Conservation (phyloP, 2,113 vertebrate genomes). For the Mesocricetus auratus region DNA sequence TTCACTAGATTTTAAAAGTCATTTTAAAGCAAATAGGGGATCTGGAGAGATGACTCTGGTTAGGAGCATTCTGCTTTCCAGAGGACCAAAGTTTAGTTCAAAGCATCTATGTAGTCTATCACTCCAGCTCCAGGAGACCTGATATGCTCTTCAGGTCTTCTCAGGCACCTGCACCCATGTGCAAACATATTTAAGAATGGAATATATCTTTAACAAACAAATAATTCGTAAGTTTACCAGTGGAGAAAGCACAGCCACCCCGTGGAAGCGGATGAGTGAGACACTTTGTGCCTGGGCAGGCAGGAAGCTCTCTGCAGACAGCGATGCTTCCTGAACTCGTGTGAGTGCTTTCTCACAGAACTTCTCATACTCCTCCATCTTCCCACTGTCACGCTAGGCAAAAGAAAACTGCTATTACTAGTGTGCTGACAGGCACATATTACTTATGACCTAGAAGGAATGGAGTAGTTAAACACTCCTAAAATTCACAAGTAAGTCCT, state of each 20-base stretch:
- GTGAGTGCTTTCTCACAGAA: slow-evolving; percentile 91
- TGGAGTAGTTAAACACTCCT: not conserved
- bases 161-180: not conserved
- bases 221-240: slow-evolving; percentile 88
- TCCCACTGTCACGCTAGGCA: slow-evolving; percentile 74
- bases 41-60: not conserved
- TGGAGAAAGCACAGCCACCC: slow-evolving; percentile 92
- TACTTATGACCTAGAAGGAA: not conserved
- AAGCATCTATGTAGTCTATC: not conserved
- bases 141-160: not conserved
- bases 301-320: slow-evolving; percentile 78
- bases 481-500: slow-evolving; percentile 34
- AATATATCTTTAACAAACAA: not conserved
- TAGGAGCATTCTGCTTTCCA: not conserved
- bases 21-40: not conserved
- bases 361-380: slow-evolving; percentile 94
- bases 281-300: slow-evolving; percentile 73
- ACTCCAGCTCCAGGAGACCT: not conserved
- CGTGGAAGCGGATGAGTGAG: slow-evolving; percentile 92
- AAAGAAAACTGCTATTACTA: slow-evolving; percentile 50
- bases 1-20: not conserved
- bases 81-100: not conserved
- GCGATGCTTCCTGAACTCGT: slow-evolving; percentile 86
- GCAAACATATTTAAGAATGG: not conserved
- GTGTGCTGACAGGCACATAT: slow-evolving; percentile 3